Evolutionary conservation across 2,113 vertebrate species (phyloP).

Genomic region (Pithys albifrons): DNA sequence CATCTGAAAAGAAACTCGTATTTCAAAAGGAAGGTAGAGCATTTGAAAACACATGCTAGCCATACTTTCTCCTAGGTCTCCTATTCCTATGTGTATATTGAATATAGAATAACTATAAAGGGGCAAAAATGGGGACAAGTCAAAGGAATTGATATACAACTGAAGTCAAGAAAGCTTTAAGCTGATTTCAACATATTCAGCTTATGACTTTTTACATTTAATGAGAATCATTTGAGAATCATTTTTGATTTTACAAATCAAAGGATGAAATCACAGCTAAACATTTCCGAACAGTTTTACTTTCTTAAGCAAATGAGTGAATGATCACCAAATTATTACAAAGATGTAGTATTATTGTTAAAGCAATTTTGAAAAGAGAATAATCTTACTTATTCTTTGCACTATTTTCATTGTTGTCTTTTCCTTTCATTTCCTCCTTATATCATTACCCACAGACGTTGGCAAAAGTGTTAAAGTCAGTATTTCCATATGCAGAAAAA

Average conservation of each 20-base stretch:
- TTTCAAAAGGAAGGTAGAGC: background rate
- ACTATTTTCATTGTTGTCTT: background rate
- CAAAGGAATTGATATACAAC: background rate
- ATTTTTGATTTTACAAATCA: background rate
- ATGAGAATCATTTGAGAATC: background rate
- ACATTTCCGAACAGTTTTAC: background rate
- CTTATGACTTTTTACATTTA: background rate
- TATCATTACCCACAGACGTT: background rate
- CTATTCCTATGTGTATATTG: accelerated
- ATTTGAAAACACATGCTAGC: background rate
- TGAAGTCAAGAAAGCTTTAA: background rate
- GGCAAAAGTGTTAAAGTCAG: background rate
- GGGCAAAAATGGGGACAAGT: accelerated
- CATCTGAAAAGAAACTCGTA: background rate
- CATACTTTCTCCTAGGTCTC: background rate
- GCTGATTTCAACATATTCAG: background rate
- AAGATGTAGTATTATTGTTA: background rate
- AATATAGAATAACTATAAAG: background rate
- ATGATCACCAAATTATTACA: background rate
- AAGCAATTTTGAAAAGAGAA: background rate
- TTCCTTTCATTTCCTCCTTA: background rate
- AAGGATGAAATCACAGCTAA: background rate
- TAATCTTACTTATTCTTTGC: background rate
- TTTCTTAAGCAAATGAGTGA: background rate
- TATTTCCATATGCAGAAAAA: background rate